phyloP scores from a whole-genome alignment of 2,113 vertebrate species.

The Sinocyclocheilus grahami region DNA sequence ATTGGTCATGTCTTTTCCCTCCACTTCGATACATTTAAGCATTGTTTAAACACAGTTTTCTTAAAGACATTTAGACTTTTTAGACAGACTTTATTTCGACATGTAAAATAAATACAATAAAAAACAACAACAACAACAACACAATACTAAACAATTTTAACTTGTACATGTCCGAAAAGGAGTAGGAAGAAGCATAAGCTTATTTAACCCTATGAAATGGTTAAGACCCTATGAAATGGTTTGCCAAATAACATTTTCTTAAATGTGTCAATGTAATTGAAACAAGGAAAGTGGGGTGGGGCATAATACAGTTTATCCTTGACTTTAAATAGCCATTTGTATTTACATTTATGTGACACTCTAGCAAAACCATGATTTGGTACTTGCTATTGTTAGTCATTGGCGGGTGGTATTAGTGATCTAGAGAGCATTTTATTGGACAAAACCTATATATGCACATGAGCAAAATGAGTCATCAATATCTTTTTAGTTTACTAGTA shows the following conservation, averaged over 20 bases:
- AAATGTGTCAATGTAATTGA: background rate
- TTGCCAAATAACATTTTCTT: background rate
- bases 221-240: background rate
- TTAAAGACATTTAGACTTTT: background rate
- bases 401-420: background rate
- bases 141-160: too few relatives aligned
- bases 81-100: too few relatives aligned
- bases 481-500: background rate
- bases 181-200: too few relatives aligned
- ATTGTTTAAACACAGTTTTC: background rate
- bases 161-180: too few relatives aligned
- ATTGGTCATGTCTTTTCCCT: background rate
- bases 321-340: background rate
- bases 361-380: background rate
- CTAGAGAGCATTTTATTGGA: background rate
- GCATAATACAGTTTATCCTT: background rate
- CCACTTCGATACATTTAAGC: background rate
- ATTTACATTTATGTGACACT: background rate
- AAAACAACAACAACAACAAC: too few relatives aligned
- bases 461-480: background rate
- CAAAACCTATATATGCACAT: background rate
- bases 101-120: too few relatives aligned
- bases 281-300: background rate
- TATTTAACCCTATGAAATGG: too few relatives aligned
- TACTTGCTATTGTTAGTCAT: background rate